Percentiles rank a stretch among this genome's conserved stretches.
Evolutionary conservation across 2,113 vertebrate species (phyloP).

Genomic region (Sialia sialis): DNA sequence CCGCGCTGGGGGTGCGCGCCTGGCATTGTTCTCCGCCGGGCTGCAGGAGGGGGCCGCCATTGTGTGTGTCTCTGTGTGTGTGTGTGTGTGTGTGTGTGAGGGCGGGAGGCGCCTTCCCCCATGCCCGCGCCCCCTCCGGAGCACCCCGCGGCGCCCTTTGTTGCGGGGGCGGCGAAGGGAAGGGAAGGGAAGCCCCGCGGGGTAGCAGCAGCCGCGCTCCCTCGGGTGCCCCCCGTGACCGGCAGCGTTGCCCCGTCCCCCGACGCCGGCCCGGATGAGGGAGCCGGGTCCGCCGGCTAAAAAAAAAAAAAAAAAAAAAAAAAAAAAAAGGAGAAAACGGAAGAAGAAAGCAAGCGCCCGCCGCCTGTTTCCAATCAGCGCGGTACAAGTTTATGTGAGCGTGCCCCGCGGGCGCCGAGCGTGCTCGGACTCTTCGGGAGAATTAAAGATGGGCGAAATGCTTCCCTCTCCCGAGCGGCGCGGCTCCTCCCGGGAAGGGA

Average conservation of each 20-base stretch:
- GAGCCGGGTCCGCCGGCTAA: not conserved
- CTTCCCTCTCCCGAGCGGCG: constrained; percentile 68
- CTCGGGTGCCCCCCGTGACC: not conserved
- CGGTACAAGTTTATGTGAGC: constrained; percentile 75
- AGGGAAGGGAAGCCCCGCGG: not conserved
- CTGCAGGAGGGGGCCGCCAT: not conserved
- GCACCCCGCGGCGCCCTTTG: not conserved
- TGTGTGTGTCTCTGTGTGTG: not conserved
- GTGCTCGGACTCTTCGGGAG: constrained; percentile 71
- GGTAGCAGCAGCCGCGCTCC: not conserved
- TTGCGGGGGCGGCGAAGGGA: not conserved
- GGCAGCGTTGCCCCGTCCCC: not conserved
- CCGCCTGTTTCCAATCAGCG: constrained; percentile 75
- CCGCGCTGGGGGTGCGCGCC: not conserved
- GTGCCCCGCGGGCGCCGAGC: constrained; percentile 70
- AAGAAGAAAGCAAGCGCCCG: not conserved
- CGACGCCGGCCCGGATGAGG: not conserved
- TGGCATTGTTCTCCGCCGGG: not conserved
- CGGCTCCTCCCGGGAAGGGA: not conserved
- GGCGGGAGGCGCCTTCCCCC: not conserved
- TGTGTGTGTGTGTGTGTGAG: not conserved
- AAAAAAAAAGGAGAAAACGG: too few species aligned
- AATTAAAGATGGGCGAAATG: constrained; percentile 75
- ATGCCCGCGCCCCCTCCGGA: not conserved
- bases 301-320: not conserved